Conservation (phyloP, 2,797 vertebrate species). For the Cyclura pinguis region DNA sequence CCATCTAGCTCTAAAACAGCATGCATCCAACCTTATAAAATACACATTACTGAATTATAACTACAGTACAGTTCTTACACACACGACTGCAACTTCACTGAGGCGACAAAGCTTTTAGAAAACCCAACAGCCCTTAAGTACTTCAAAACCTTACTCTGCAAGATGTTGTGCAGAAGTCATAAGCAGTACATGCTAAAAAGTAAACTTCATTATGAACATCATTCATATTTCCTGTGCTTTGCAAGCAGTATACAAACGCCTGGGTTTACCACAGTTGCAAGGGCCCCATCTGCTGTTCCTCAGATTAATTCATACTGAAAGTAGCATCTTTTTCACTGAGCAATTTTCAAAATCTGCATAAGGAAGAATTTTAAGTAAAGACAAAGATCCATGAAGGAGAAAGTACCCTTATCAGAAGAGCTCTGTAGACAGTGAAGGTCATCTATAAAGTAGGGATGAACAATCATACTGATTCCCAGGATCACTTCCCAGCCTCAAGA, state of each 20-base stretch:
- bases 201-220: slow-evolving; percentile 24
- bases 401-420: not conserved
- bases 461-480: too few relatives aligned
- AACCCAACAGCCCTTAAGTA: not conserved
- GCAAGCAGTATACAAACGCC: not conserved
- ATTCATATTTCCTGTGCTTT: slow-evolving; percentile 60
- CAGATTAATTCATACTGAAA: slow-evolving; percentile 5
- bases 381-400: not conserved
- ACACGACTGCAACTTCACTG: not conserved
- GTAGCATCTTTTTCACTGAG: not conserved
- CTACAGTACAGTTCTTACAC: not conserved
- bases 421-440: not conserved
- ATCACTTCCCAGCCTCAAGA: too few relatives aligned
- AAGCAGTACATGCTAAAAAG: slow-evolving; percentile 25
- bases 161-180: slow-evolving; percentile 1
- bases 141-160: not conserved
- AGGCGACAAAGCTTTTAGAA: not conserved
- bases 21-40: slow-evolving; percentile 7
- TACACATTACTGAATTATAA: rapidly evolving
- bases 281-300: not conserved
- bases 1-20: not conserved
- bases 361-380: not conserved
- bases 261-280: not conserved
- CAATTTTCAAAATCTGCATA: not conserved
- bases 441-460: not conserved